These are phyloP conservation scores for Maniola jurtina DNA, from an alignment of 1,140 invertebrate species.

Conservation along the genomic window DNA sequence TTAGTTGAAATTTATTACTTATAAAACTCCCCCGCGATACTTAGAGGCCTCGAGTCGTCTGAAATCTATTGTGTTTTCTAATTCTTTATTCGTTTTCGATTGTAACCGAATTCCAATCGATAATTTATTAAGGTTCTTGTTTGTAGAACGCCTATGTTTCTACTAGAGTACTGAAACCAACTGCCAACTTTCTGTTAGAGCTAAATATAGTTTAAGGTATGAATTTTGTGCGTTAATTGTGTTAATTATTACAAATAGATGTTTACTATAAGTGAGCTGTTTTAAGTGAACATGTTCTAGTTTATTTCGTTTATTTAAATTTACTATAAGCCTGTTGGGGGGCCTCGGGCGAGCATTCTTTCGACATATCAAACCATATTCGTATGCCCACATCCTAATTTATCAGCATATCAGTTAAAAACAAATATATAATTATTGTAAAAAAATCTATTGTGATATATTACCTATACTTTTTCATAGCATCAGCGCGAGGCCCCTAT, in stretches of 20 bases:
- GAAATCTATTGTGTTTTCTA: conserved; percentile 31
- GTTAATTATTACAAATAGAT: conserved; percentile 68
- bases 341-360: conserved; percentile 43
- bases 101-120: conserved; percentile 62
- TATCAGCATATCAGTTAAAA: conserved; percentile 46
- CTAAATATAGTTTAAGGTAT: conserved; percentile 59
- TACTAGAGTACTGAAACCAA: conserved; percentile 67
- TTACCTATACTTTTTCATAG: conserved; percentile 17
- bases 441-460: conserved; percentile 35
- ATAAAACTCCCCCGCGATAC: background rate
- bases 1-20: conserved; percentile 30
- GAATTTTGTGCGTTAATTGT: conserved; percentile 69
- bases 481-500: conserved; percentile 52
- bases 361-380: conserved; percentile 54
- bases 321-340: conserved; percentile 63
- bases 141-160: conserved; percentile 47
- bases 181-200: conserved; percentile 74
- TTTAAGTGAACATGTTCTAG: conserved; percentile 68
- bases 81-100: conserved; percentile 30
- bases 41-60: conserved; percentile 16
- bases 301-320: conserved; percentile 75
- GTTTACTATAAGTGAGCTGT: conserved; percentile 69
- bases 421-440: conserved; percentile 15
- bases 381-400: conserved; percentile 29
- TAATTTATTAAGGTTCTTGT: conserved; percentile 61